A percentile compares a stretch with the other conserved stretches of the same genome.
Evolutionary conservation across 2,797 vertebrate species (phyloP).

Genomic region (Gambelia wislizenii): DNA sequence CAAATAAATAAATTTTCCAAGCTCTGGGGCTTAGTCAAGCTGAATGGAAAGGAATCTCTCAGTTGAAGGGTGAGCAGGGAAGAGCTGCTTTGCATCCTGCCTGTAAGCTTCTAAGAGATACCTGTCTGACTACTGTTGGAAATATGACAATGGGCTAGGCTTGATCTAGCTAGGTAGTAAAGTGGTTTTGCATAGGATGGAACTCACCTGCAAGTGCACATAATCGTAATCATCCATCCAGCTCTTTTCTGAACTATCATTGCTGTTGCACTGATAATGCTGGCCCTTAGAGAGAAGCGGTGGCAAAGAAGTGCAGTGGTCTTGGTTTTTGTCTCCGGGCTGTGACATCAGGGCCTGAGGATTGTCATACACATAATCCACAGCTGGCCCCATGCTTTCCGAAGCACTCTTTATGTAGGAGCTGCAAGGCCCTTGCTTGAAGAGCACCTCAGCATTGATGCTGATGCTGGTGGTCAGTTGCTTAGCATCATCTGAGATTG

Average conservation of each 20-base stretch:
- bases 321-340: slow-evolving; percentile 67
- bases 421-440: slow-evolving; percentile 77
- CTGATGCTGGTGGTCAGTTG: slow-evolving; percentile 91
- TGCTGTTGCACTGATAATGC: slow-evolving; percentile 82
- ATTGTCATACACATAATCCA: slow-evolving; percentile 66
- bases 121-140: not conserved
- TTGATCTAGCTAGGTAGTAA: not conserved
- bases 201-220: slow-evolving; percentile 92
- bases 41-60: not conserved
- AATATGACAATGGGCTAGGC: too few species aligned
- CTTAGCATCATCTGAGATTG: slow-evolving; percentile 90
- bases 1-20: not conserved
- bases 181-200: not conserved
- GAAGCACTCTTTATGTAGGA: slow-evolving; percentile 70
- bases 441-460: slow-evolving; percentile 86
- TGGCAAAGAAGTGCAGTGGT: slow-evolving; percentile 78
- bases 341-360: slow-evolving; percentile 65
- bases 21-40: not conserved
- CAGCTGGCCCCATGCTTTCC: slow-evolving; percentile 55
- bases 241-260: slow-evolving; percentile 91
- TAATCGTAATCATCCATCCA: slow-evolving; percentile 99
- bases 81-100: not conserved
- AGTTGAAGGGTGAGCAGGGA: not conserved
- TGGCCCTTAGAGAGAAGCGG: slow-evolving; percentile 77
- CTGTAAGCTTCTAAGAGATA: not conserved